Evolutionary conservation across 2,113 vertebrate genomes (phyloP).

Genomic region (Neolamprologus devosi): DNA sequence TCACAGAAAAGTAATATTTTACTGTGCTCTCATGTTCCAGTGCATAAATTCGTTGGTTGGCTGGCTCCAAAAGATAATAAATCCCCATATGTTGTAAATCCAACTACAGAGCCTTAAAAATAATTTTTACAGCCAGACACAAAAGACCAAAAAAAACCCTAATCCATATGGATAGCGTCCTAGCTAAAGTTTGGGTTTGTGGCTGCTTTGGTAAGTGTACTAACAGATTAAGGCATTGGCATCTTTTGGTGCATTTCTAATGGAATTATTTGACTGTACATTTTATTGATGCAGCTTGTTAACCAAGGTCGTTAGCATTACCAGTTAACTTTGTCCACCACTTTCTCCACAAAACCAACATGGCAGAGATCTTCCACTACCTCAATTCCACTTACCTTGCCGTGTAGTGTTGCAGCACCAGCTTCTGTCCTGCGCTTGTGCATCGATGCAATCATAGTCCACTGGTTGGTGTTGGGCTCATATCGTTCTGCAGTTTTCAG

Average conservation of each 20-base stretch:
- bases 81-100: neutral
- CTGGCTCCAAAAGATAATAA: neutral
- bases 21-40: neutral
- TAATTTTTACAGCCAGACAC: neutral
- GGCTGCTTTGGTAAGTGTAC: neutral
- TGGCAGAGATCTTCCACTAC: neutral
- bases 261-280: neutral
- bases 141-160: fast-evolving
- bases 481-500: neutral
- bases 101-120: neutral
- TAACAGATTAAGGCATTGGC: fast-evolving
- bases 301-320: neutral
- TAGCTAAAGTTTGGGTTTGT: neutral
- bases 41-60: neutral
- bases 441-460: neutral
- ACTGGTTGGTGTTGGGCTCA: neutral
- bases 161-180: neutral
- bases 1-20: neutral
- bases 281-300: neutral
- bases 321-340: neutral
- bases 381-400: neutral
- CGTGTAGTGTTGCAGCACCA: neutral
- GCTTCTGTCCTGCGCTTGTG: neutral
- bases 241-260: neutral
- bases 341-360: neutral